These are phyloP conservation scores for Odontamblyopus lacepedii DNA, from an alignment of 2,797 vertebrate genomes.

Conservation along the genomic window DNA sequence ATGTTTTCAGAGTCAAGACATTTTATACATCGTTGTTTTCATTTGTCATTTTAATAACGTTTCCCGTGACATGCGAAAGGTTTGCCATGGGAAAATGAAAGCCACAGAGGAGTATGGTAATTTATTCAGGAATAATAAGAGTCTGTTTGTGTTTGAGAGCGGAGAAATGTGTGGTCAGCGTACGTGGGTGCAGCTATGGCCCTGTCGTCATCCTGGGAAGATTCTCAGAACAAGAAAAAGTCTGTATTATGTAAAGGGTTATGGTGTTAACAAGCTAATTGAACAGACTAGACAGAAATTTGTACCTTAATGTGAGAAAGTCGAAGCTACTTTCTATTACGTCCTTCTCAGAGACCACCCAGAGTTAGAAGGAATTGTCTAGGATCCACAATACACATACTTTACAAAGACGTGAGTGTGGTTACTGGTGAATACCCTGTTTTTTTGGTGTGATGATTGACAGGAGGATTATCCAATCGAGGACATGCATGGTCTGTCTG, in stretches of 20 bases:
- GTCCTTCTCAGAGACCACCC: constrained; percentile 57
- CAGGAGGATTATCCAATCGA: too few species aligned
- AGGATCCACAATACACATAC: too few species aligned
- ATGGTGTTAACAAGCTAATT: constrained; percentile 62
- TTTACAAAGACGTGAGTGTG: too few species aligned
- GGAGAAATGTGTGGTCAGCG: background rate
- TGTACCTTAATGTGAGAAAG: constrained; percentile 28
- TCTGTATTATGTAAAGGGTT: constrained; percentile 54
- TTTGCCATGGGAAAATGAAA: constrained; percentile 29
- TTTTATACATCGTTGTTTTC: constrained; percentile 45
- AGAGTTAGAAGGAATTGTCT: constrained; percentile 17
- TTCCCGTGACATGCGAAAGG: constrained; percentile 38
- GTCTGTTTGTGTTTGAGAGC: constrained; percentile 55
- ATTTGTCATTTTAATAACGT: constrained; percentile 41
- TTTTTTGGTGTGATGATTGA: too few species aligned
- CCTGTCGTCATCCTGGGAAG: constrained; percentile 69
- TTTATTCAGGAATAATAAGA: constrained; percentile 36
- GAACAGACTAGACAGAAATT: constrained; percentile 45
- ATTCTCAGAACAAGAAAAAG: constrained; percentile 57
- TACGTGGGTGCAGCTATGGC: constrained; percentile 56
- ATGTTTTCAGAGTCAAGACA: constrained; percentile 17
- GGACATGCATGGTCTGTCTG: too few species aligned
- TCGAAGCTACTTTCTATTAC: constrained; percentile 19
- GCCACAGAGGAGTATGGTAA: constrained; percentile 29
- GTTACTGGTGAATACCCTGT: too few species aligned